Evolutionary conservation across 1,140 invertebrate species (phyloP), one percentile per base, ranked within the genome.

Genomic region (Acyrthosiphon pisum): DNA sequence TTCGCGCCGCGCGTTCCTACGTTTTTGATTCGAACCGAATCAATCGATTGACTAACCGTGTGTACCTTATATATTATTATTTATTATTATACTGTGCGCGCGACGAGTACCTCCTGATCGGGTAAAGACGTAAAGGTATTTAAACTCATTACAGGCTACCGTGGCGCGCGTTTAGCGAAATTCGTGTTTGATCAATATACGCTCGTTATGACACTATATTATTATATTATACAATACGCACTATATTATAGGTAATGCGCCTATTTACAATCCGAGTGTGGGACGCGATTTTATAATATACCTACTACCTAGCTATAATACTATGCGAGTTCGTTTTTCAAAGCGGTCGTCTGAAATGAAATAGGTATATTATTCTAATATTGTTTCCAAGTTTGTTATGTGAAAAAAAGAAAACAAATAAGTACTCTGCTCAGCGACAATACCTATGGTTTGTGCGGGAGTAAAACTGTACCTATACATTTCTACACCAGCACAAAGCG

Each of bases 131-230:
- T 44, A 44, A 23, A 76, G 60, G 14, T 76, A 76, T 76, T 76
- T 76, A 76, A 76, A 76, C 60, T 76, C 30, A n/a, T 18, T n/a
- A 6, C n/a, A n/a, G 60, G 30, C n/a, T 76, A 76, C n/a, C 30
- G 60, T 18, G 30, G 60, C 14, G 60, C 11, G 6, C 8, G 60
- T 68, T n/a, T 6, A n/a, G 60, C 18, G 60, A 30, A 76, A 76
- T 76, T 84, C 83, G 83, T 84, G 83, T 84, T 84, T 84, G 83
- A 84, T 84, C 83, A 84, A 84, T 68, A 68, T 44, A 44, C 23
- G 41, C 9, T 22, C 11, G 8, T 83, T 83, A 41, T 23, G 35
- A 44, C 83, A 81, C 35, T 81, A 20, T 81, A 53, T 20, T 22
- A 53, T 4, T 18, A 35, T 35, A 53, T 53, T 53, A 53, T 53